Conservation (phyloP, 2,888 invertebrate species). For the Merodon equestris region DNA sequence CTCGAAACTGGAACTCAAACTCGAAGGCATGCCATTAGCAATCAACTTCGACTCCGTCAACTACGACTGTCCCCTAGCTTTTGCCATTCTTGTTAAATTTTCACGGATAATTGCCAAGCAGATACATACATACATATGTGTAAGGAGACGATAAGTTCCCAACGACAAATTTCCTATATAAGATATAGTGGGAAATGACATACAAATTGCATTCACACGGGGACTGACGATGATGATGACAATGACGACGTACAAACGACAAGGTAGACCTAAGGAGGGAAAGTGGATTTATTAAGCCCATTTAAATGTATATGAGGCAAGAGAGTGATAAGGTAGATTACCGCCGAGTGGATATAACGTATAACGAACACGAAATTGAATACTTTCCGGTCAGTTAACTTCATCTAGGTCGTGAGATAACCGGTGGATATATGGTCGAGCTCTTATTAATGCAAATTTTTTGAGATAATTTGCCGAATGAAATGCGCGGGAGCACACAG, state of each 20-base stretch:
- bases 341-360: not conserved
- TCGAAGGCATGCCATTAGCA: constrained; percentile 6
- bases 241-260: too few species aligned
- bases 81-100: constrained; percentile 61
- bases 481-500: not conserved
- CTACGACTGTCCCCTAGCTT: constrained; percentile 24
- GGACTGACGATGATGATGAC: too few species aligned
- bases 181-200: constrained; percentile 54
- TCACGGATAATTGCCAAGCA: constrained; percentile 62
- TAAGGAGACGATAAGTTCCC: constrained; percentile 5
- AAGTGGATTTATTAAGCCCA: constrained; percentile 42
- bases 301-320: constrained; percentile 46
- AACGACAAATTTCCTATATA: too few species aligned
- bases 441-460: constrained; percentile 24
- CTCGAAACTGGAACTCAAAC: not conserved
- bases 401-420: constrained; percentile 32
- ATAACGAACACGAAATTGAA: constrained; percentile 14
- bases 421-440: constrained; percentile 16
- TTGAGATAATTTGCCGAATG: not conserved
- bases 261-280: constrained; percentile 8
- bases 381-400: constrained; percentile 61
- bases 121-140: constrained; percentile 29
- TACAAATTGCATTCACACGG: constrained; percentile 59
- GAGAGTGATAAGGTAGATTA: constrained; percentile 33
- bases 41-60: too few species aligned